Conservation (phyloP, 2,113 vertebrate genomes). For the Dicerorhinus sumatrensis region DNA sequence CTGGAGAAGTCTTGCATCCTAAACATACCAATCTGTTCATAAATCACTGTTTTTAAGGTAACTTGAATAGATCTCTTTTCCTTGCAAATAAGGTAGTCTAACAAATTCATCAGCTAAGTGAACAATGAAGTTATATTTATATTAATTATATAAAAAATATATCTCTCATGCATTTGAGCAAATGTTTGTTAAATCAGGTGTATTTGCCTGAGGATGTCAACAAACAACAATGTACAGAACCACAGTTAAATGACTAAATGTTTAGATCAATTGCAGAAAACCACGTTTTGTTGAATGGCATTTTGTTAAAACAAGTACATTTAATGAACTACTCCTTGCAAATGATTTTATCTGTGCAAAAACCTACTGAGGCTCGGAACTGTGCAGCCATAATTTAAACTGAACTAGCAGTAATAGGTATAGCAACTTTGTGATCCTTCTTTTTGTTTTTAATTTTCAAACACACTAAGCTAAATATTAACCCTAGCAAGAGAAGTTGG, state of each 20-base stretch:
- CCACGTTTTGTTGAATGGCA: slow-evolving; percentile 70
- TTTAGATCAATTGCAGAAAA: slow-evolving; percentile 77
- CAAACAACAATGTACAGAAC: slow-evolving; percentile 73
- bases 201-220: slow-evolving; percentile 39
- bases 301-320: slow-evolving; percentile 69
- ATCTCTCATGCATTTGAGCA: slow-evolving; percentile 54
- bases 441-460: slow-evolving; percentile 66
- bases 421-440: slow-evolving; percentile 47
- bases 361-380: slow-evolving; percentile 70
- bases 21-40: neutral
- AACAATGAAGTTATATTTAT: neutral
- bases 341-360: slow-evolving; percentile 58
- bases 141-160: neutral
- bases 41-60: neutral
- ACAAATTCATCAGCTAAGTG: neutral
- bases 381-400: slow-evolving; percentile 51
- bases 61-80: neutral
- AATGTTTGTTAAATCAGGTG: slow-evolving; percentile 74
- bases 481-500: slow-evolving; percentile 46
- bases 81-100: neutral
- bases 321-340: slow-evolving; percentile 74
- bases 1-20: neutral
- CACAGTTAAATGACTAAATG: slow-evolving; percentile 70
- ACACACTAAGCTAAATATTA: neutral
- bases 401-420: slow-evolving; percentile 63